Conservation (phyloP, 1,140 invertebrate genomes). For the Temnothorax longispinosus region DNA sequence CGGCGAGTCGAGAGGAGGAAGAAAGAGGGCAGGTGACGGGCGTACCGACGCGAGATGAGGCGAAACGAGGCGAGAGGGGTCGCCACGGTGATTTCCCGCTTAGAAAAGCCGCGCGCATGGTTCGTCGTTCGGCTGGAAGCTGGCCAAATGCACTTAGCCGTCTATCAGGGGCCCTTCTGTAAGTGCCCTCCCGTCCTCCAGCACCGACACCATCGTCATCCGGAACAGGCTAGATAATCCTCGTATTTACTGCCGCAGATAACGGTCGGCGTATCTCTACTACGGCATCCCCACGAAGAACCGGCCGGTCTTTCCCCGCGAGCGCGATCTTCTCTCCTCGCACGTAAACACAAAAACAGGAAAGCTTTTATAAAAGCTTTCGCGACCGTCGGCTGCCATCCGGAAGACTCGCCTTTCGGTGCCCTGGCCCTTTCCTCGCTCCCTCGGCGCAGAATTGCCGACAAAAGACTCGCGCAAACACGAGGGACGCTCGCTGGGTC, state of each 20-base stretch:
- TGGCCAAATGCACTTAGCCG: slow-evolving; percentile 83
- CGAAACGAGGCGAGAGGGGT: slow-evolving; percentile 63
- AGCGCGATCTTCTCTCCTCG: slow-evolving; percentile 60
- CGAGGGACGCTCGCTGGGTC: slow-evolving; percentile 53
- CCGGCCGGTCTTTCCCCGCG: neutral
- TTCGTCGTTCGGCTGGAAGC: slow-evolving; percentile 79
- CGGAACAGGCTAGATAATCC: slow-evolving; percentile 73
- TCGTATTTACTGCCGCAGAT: slow-evolving; percentile 77
- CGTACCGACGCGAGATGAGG: slow-evolving; percentile 56
- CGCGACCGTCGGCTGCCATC: slow-evolving; percentile 39
- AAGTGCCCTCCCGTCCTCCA: slow-evolving; percentile 35
- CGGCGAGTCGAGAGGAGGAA: slow-evolving; percentile 44
- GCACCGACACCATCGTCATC: slow-evolving; percentile 18
- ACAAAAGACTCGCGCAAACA: slow-evolving; percentile 64
- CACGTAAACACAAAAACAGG: slow-evolving; percentile 80
- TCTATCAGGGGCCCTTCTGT: slow-evolving; percentile 75
- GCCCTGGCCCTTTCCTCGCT: neutral
- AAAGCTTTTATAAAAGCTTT: slow-evolving; percentile 71
- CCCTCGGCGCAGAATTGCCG: slow-evolving; percentile 28
- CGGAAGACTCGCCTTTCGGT: slow-evolving; percentile 54
- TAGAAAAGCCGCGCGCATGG: slow-evolving; percentile 69
- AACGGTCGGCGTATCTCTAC: slow-evolving; percentile 67
- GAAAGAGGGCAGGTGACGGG: slow-evolving; percentile 53
- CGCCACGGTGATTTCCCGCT: slow-evolving; percentile 77
- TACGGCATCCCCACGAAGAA: slow-evolving; percentile 27